These are phyloP conservation scores for Xiphophorus couchianus DNA, from an alignment of 2,113 vertebrate genomes.

Conservation along the genomic window DNA sequence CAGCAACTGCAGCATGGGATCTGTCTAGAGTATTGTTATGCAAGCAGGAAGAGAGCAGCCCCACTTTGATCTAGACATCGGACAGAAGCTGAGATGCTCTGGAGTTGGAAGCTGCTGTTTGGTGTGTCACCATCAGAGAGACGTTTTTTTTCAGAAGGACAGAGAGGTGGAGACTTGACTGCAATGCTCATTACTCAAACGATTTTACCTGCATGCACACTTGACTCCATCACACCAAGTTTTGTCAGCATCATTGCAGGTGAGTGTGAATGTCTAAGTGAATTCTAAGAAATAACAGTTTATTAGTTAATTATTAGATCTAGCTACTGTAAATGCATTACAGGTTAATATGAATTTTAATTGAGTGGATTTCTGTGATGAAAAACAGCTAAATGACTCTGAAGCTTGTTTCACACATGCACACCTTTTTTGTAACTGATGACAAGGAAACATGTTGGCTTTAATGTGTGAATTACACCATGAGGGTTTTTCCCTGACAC, in stretches of 20 bases:
- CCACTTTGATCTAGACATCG: conserved; percentile 59
- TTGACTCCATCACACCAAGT: conserved; percentile 18
- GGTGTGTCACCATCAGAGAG: conserved; percentile 16
- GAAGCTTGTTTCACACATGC: background rate
- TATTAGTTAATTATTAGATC: no score
- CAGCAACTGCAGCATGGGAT: conserved; percentile 56
- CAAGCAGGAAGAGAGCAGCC: conserved; percentile 65
- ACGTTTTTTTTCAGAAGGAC: conserved; percentile 4
- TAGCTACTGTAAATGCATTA: background rate
- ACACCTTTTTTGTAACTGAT: background rate
- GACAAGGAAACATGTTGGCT: background rate
- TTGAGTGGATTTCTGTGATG: background rate
- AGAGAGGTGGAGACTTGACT: conserved; percentile 28
- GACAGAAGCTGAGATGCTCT: conserved; percentile 50
- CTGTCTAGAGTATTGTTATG: conserved; percentile 67
- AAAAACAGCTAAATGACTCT: background rate
- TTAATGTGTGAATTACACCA: background rate
- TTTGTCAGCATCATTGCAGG: conserved; percentile 27
- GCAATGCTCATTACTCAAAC: conserved; percentile 20
- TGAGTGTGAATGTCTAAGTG: conserved; percentile 41
- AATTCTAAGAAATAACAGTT: background rate
- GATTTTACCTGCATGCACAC: conserved; percentile 1
- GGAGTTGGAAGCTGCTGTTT: conserved; percentile 38
- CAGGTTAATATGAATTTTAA: background rate
- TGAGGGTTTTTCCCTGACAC: background rate